Evolutionary conservation across 2,113 vertebrate species (phyloP), one percentile per base, ranked within the genome.

Genomic region (Osmerus mordax): DNA sequence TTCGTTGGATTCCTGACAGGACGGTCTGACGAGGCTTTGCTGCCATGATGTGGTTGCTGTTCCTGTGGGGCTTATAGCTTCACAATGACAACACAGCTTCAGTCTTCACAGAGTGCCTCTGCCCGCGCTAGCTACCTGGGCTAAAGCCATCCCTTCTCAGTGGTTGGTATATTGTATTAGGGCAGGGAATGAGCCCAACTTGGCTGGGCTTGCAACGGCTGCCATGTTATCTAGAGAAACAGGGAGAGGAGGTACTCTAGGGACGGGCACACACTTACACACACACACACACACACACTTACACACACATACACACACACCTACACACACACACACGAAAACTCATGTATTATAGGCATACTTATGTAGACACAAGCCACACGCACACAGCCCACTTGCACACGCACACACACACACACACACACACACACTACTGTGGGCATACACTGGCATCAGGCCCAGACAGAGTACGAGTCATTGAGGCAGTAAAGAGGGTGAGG

Each of bases 211-310:
- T 73, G 65, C 75, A 70, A 59, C 80, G 73, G 70, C 72, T 23
- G 67, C 70, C 72, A 73, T 81, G 79, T 84, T 88, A 89, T 90
- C 87, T 86, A 41, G 65, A 53, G 63, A 6, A 76, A 63, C 84
- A 86, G 84, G 66, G 72, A 87, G 78, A 85, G 70, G 65, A 76
- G 69, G 79, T 75, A 83, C 64, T 29, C 75, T 71, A 77, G 78
- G 70, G 74, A 72, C 78, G 76, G 73, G 66, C 64, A 55, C 32
- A 58, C n/a, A n/a, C n/a, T n/a, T n/a, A n/a, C n/a, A n/a, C n/a
- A n/a, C n/a, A n/a, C n/a, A n/a, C n/a, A n/a, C n/a, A n/a, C n/a
- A n/a, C n/a, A n/a, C n/a, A n/a, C n/a, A n/a, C n/a, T n/a, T n/a
- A n/a, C n/a, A n/a, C 15, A 56, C 47, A 78, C 16, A 71, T 62